Evolutionary conservation across 2,888 invertebrate genomes (phyloP), one percentile per base, ranked within the genome.

Genomic region (Neuroscelio doddi): DNA sequence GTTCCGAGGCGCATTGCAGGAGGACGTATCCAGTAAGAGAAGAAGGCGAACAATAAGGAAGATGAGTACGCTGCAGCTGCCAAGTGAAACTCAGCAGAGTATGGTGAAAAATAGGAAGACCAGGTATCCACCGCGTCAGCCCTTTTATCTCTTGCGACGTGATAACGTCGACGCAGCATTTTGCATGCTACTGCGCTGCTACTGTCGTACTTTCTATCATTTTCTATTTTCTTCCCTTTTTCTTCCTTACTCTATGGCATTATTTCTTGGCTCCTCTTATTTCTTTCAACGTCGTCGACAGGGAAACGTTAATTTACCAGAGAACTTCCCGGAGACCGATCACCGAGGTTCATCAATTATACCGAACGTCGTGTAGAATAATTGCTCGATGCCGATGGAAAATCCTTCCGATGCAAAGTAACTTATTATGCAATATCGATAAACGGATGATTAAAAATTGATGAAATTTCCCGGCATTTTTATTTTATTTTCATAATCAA

Each of bases 161-260:
- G 79, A 80, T 80, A 80, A 81, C 79, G 81, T 80, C 78, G 81
- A 81, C 81, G 80, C 80, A 80, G 81, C 81, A 78, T 81, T 81
- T 80, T 81, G 81, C 80, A 81, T 81, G 80, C 80, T 77, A 76
- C 75, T 52, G 49, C 63, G 36, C 12, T 45, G 24, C 29, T 45
- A 41, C 36, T 49, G 45, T 39, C 38, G 38, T 46, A 34, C 32
- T 30, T 32, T 53, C 44, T 53, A 29, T 58, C 66, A 63, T 49
- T 63, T 46, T 53, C 62, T 46, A 27, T 38, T 55, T 47, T 30
- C 29, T 39, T 41, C 39, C 38, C 34, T 46, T 29, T 39, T 34
- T 34, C 29, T 38, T 57, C 44, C 39, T 42, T 46, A 16, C 39
- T 32, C 10, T 9, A 41, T 27, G 30, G 34, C 61, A 61, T 32